phyloP scores from a whole-genome alignment of 2,797 vertebrate species.

The Lepidocolaptes lacrymiger region DNA sequence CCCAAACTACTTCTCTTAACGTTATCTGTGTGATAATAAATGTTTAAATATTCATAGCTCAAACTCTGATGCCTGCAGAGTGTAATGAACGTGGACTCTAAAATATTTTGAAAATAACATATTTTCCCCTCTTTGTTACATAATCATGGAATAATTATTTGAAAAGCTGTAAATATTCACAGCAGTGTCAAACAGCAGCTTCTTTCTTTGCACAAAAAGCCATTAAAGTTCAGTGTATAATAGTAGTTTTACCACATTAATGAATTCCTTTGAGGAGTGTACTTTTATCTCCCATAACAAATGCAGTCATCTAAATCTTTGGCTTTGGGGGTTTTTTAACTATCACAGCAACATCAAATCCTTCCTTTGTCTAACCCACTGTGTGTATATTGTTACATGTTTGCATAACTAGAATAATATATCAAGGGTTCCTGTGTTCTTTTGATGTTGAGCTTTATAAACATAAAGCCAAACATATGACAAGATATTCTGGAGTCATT shows the following conservation, averaged over 20 bases:
- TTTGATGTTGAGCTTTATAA: background rate
- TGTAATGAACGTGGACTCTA: background rate
- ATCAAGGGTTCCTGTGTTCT: background rate
- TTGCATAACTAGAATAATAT: background rate
- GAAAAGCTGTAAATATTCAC: background rate
- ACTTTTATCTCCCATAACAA: conserved; percentile 19
- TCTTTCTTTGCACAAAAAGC: background rate
- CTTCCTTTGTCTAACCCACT: background rate
- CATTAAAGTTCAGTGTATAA: background rate
- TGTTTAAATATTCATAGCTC: background rate
- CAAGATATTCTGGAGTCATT: background rate
- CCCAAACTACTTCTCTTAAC: background rate
- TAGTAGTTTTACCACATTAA: background rate
- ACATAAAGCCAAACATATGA: background rate
- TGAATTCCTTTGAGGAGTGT: background rate
- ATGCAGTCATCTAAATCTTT: background rate
- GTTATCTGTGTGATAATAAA: background rate
- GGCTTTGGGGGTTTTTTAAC: background rate
- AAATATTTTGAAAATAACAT: background rate
- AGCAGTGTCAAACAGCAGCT: background rate
- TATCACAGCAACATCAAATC: background rate
- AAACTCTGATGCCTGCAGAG: background rate
- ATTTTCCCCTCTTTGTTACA: background rate
- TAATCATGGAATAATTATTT: background rate
- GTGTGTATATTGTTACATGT: background rate